Conservation (phyloP, 2,888 invertebrate genomes). For the Philhelius pedissequus region DNA sequence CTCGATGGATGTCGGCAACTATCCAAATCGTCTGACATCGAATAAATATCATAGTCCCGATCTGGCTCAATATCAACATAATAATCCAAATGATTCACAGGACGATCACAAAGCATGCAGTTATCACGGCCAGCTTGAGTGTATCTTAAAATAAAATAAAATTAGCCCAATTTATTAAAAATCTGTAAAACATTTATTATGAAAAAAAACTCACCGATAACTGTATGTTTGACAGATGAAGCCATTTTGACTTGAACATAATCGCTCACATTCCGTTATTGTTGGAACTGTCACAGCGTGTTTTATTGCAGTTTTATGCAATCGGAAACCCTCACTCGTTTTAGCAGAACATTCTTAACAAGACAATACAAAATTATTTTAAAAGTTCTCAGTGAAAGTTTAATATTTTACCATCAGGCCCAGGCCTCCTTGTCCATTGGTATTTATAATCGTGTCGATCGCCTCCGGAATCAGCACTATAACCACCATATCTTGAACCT, state of each 20-base stretch:
- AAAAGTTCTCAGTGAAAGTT: neutral
- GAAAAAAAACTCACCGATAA: slow-evolving; percentile 80
- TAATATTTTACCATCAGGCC: slow-evolving; percentile 76
- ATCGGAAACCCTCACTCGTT: slow-evolving; percentile 86
- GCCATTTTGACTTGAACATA: slow-evolving; percentile 85
- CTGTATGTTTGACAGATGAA: slow-evolving; percentile 89
- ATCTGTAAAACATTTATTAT: neutral
- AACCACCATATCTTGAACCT: slow-evolving; percentile 77
- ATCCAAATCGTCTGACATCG: slow-evolving; percentile 83
- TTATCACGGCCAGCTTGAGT: slow-evolving; percentile 82
- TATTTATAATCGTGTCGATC: slow-evolving; percentile 76
- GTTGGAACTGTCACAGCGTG: slow-evolving; percentile 84
- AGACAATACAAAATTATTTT: neutral
- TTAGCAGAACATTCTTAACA: slow-evolving; percentile 86
- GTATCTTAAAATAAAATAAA: slow-evolving; percentile 72
- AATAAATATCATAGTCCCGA: slow-evolving; percentile 89
- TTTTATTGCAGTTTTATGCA: slow-evolving; percentile 84
- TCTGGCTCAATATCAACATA: slow-evolving; percentile 87
- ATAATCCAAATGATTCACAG: slow-evolving; percentile 85
- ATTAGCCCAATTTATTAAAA: neutral
- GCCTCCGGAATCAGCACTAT: slow-evolving; percentile 69
- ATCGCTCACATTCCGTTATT: slow-evolving; percentile 87
- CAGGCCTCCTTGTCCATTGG: slow-evolving; percentile 78
- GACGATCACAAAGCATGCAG: slow-evolving; percentile 87
- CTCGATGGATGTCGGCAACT: slow-evolving; percentile 78